These are phyloP conservation scores for Phaethon lepturus DNA, from an alignment of 2,113 vertebrate species.

Conservation along the genomic window DNA sequence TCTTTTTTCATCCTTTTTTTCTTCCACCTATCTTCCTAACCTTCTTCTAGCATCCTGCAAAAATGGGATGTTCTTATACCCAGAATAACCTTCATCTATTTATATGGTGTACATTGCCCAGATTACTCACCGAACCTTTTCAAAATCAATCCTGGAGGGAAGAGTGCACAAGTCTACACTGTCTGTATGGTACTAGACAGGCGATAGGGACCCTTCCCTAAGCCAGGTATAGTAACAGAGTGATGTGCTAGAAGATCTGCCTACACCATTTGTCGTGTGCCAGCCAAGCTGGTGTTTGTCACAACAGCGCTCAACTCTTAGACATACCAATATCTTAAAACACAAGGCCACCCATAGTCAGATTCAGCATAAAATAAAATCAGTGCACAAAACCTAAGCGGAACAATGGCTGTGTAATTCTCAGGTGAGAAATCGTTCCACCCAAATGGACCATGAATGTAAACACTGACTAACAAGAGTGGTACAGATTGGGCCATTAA, in stretches of 20 bases:
- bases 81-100: background rate
- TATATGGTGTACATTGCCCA: background rate
- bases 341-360: background rate
- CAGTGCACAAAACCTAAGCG: background rate
- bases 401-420: background rate
- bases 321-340: background rate
- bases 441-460: constrained; percentile 47
- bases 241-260: background rate
- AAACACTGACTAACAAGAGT: constrained; percentile 46
- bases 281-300: background rate
- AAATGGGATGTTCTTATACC: background rate
- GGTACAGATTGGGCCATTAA: constrained; percentile 46
- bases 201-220: background rate
- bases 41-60: background rate
- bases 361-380: background rate
- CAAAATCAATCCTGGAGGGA: background rate
- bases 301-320: background rate
- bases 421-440: constrained; percentile 68
- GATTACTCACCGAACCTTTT: background rate
- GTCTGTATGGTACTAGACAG: background rate
- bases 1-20: background rate
- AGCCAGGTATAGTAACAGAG: background rate
- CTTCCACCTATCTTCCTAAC: background rate
- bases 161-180: background rate
- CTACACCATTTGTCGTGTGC: background rate